A percentile compares a stretch with the other conserved stretches of the same genome.
Conservation (phyloP, 2,888 invertebrate genomes). For the Apodemia duryi region DNA sequence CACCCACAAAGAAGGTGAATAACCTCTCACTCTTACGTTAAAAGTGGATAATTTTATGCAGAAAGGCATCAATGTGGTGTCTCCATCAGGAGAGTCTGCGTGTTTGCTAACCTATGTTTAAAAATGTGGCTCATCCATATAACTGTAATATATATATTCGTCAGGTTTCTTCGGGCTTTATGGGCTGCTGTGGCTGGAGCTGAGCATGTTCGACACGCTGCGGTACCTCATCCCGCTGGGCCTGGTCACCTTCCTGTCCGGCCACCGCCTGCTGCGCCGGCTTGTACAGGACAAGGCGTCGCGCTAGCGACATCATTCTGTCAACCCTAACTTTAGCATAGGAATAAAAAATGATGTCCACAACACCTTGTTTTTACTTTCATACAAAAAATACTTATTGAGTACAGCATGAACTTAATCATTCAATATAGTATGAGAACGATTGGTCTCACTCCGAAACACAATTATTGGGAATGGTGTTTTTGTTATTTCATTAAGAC, state of each 20-base stretch:
- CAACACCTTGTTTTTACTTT: background rate
- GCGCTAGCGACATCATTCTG: conserved; percentile 25
- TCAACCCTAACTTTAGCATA: background rate
- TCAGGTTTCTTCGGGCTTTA: conserved; percentile 92
- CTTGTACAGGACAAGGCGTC: conserved; percentile 80
- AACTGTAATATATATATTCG: conserved; percentile 24
- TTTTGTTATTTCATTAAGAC: background rate
- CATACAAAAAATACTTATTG: background rate
- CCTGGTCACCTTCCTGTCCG: conserved; percentile 93
- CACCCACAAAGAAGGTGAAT: too few relatives aligned
- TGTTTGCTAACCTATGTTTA: background rate
- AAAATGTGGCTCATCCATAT: background rate
- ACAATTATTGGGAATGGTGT: background rate
- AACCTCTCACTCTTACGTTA: too few relatives aligned
- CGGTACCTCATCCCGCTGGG: conserved; percentile 92
- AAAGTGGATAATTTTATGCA: too few relatives aligned
- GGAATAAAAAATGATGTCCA: background rate
- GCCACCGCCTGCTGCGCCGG: conserved; percentile 92
- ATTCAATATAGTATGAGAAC: background rate
- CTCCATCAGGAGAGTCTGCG: background rate
- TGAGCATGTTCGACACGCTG: conserved; percentile 97
- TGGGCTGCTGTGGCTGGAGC: conserved; percentile 93
- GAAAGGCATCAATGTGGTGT: too few relatives aligned
- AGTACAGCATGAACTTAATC: background rate
- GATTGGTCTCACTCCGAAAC: background rate